Base-by-base conservation (phyloP, 1,140 invertebrate genomes). In the fruit fly (Drosophila melanogaster) region DNA sequence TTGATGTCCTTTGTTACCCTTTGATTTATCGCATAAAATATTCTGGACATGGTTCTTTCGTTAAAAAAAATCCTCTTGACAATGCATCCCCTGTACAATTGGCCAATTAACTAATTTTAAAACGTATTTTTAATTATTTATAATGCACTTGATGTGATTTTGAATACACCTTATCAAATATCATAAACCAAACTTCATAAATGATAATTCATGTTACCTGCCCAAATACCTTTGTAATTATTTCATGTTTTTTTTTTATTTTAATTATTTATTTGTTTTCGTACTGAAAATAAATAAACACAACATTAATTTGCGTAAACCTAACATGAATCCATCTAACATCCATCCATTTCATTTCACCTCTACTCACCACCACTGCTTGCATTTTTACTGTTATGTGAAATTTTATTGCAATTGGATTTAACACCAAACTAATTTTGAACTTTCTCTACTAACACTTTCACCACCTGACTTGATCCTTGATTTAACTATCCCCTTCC, bases 21-120 rank as follows among this genome's bases (percentile, higher is more conserved):
- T 71, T 71, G 62, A 38, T 72, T 72, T n/a, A 51, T 46, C 41
- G 69, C 55, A 10, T 72, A 19, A 51, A 71, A 72, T 72, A 72
- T 71, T 38, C 47, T 72, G 54, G 46, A 72, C 66, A 46, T 72
- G 10, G 15, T 30, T 17, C 24, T 30, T 33, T 33, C 26, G 24
- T 30, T 49, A 11, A 17, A n/a, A 14, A 4, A 4, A 15, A 33
- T 11, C 17, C 14, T 33, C 37, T 11, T n/a, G 4, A 40, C 14
- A 19, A 40, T 61, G 59, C 59, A 62, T 59, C 17, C 15, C 7
- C n/a, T 67, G 35, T 33, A 35, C 26, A 35, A 35, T 19, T 35
- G 11, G 30, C 30, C 49, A 19, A 35, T 12, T 12, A 35, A 17
- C 49, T 17, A 6, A 15, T 15, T 50, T 50, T 30, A 6, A 14